Base-by-base conservation (phyloP, 2,797 vertebrate species). In the Danionella dracula region DNA sequence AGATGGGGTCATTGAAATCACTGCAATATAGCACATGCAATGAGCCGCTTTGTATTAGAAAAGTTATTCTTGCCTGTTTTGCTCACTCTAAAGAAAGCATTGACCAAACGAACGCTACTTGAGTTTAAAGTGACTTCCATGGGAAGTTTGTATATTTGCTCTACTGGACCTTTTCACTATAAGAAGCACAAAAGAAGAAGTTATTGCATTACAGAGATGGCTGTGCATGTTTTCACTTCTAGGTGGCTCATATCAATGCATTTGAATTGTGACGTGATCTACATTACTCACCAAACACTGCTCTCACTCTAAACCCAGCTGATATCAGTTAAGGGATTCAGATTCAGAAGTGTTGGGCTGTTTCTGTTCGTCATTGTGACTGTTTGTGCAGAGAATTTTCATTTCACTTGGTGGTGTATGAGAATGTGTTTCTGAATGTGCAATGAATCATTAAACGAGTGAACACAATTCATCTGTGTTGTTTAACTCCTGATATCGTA, bases 371-470 rank as follows among this genome's bases (percentile, higher is more conserved):
- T 81, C 75, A 76, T 82, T 78, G 84, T 87, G 76, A 78, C 85
- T 27, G 42, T 60, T 75, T 60, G 68, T 77, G 84, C 86, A 79
- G 60, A 62, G 70, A 80, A 73, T 80, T 76, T 82, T 81, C 76
- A 76, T 81, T 79, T 76, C 80, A 78, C 73, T 73, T 79, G 75
- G 84, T 77, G 76, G 75, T 83, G 75, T 81, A 75, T 79, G 76
- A 81, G 70, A 74, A 78, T 81, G 31, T 79, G 66, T 75, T 83
- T 89, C 83, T 88, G 84, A 81, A 77, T 87, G 86, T 88, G 81
- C 74, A 85, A 82, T 82, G 82, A 84, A 79, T 68, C 48, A 88
- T 87, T 89, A 88, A 90, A 90, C 78, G 68, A 71, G 70, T 71
- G 78, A 79, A 81, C 78, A 46, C 73, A 41, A 75, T 50, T 55